Base-by-base conservation (phyloP, 1,140 invertebrate genomes). In the Bemisia tabaci region DNA sequence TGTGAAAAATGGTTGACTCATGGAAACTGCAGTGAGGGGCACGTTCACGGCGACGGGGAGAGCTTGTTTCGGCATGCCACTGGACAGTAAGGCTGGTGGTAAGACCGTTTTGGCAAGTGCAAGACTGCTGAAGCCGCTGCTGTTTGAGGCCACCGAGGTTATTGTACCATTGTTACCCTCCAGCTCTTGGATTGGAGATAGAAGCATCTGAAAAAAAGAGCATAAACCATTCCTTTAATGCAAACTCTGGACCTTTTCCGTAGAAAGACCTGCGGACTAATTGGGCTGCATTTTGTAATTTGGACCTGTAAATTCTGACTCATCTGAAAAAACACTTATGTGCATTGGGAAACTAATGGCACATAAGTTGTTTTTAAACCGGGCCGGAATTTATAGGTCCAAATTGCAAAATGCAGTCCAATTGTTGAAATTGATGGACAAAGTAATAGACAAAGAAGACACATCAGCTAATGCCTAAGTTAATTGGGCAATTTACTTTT, bases 101-200 rank as follows among this genome's bases (percentile, higher is more conserved):
- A 88, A 74, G 1, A 88, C 85, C 0, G 86, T 85, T 71, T 88
- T 85, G 0, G 87, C 87, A 59, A 89, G 74, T 0, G 86, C 86
- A 0, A 84, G 81, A 69, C 85, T 84, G 0, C 85, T 84, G 1
- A 84, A 82, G 69, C 85, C 83, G 22, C 88, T 79, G 21, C 85
- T 87, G 9, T 71, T 74, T 23, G 69, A 66, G 33, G 59, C 62
- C 59, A 65, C 27, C 33, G 24, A 39, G 21, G 25, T 65, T 22
- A 60, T 24, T 25, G 58, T 66, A 25, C 58, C 64, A 26, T 62
- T 68, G 65, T 70, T 70, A 48, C 85, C 83, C 69, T 91, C 89
- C 70, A 83, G 77, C 76, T 87, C 88, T 76, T 88, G 81, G 67
- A 91, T 92, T 0, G 89, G 88, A 1, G 88, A 90, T 23, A 91